Conservation (phyloP, 2,888 invertebrate genomes). For the Drosophila fulvimacula region DNA sequence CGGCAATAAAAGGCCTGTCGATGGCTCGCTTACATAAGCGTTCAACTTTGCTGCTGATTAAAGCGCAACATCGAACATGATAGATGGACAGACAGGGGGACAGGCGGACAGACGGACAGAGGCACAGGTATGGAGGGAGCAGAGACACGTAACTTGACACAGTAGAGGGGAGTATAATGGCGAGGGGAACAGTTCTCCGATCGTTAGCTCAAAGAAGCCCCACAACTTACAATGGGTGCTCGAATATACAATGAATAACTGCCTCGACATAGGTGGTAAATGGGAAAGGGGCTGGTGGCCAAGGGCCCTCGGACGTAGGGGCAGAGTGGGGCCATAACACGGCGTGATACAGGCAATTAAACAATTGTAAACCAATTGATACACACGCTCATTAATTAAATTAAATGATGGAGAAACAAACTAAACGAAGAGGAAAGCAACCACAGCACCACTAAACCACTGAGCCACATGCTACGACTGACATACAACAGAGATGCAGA, state of each 20-base stretch:
- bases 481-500: not conserved
- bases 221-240: conserved; percentile 47
- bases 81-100: conserved; percentile 3
- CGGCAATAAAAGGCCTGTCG: conserved; percentile 29
- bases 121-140: not conserved
- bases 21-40: conserved; percentile 40
- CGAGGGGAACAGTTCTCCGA: not conserved
- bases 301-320: conserved; percentile 3
- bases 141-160: conserved; percentile 46
- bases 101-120: not conserved
- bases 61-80: conserved; percentile 47
- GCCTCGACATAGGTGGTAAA: conserved; percentile 44
- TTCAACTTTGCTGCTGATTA: conserved; percentile 43
- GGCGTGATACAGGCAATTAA: conserved; percentile 71
- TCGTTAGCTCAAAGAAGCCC: conserved; percentile 46
- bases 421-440: conserved; percentile 53
- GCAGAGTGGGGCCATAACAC: conserved; percentile 45
- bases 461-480: conserved; percentile 8
- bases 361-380: conserved; percentile 71
- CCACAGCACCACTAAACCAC: conserved; percentile 32
- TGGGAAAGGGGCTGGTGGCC: conserved; percentile 9
- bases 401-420: conserved; percentile 69
- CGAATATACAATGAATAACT: conserved; percentile 5
- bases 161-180: not conserved
- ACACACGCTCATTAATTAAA: conserved; percentile 73